Base-by-base conservation (phyloP, 1,140 invertebrate species). In the Bombus confusus region DNA sequence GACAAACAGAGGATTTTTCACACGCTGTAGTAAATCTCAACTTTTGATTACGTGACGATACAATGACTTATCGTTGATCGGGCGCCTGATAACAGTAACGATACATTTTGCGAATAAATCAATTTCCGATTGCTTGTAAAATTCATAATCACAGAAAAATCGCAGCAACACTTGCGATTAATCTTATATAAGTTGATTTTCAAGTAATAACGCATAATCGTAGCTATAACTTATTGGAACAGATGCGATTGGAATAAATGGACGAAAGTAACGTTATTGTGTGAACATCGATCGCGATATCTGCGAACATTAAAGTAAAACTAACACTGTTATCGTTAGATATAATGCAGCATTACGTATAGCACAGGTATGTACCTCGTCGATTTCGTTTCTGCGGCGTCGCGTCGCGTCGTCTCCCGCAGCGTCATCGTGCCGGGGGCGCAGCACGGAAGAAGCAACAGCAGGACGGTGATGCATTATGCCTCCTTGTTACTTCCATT, bases 391-490 rank as follows among this genome's bases (percentile, higher is more conserved):
- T 88, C 76, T 68, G 62, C 47, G 47, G 47, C 47, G 47, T 52
- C 47, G 47, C 47, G 47, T 52, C 28, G 25, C 79, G 66, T 83
- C 66, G 84, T 66, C 85, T 86, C 85, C 85, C 80, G 88, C 88
- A 47, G 86, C 52, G 83, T 39, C 25, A 72, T 47, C 77, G 41
- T 47, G 39, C 52, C 68, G n/a, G 66, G n/a, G 71, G 68, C n/a
- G 77, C 31, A 52, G 78, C 69, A 57, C 76, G 85, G 31, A 85
- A 85, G 84, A 88, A 87, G 86, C 87, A 86, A 81, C 87, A 73
- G 72, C 77, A 80, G 78, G 85, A 86, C 83, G 85, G 75, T 91
- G 87, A 91, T 91, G 85, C 83, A 89, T 89, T 71, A 77, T 78
- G 52, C 71, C 80, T 78, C 80, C 68, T 79, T 86, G 77, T 84